These are phyloP conservation scores for Hydropsyche betteni DNA, from an alignment of 2,888 invertebrate species.

Conservation along the genomic window DNA sequence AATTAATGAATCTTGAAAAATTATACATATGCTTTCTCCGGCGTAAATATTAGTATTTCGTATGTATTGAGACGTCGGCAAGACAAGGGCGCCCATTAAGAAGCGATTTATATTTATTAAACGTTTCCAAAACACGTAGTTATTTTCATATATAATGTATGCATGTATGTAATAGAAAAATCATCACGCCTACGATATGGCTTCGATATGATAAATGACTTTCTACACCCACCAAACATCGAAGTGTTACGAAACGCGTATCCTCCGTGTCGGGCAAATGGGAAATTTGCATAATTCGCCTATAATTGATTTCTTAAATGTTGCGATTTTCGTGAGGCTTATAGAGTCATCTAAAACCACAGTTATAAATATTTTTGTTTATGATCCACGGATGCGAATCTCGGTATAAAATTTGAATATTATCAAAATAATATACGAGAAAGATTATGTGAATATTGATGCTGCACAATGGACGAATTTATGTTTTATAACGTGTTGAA, in stretches of 20 bases:
- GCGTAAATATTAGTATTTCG: not conserved
- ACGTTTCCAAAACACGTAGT: not conserved
- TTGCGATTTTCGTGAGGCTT: no score
- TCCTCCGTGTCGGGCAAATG: no score
- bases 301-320: no score
- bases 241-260: no score
- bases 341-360: no score
- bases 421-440: not conserved
- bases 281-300: no score
- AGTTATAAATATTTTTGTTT: no score
- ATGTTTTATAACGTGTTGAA: constrained; percentile 21
- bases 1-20: no score
- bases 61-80: not conserved
- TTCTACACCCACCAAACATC: constrained; percentile 16
- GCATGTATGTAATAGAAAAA: constrained; percentile 23
- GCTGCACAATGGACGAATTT: not conserved
- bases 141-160: constrained; percentile 31
- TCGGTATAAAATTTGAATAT: no score
- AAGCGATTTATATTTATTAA: constrained; percentile 33
- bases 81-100: constrained; percentile 19
- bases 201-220: constrained; percentile 14
- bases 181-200: constrained; percentile 26
- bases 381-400: no score
- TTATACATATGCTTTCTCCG: not conserved
- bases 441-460: constrained; percentile 7